Conservation (phyloP, 2,888 invertebrate genomes). For the Troilus luridus region DNA sequence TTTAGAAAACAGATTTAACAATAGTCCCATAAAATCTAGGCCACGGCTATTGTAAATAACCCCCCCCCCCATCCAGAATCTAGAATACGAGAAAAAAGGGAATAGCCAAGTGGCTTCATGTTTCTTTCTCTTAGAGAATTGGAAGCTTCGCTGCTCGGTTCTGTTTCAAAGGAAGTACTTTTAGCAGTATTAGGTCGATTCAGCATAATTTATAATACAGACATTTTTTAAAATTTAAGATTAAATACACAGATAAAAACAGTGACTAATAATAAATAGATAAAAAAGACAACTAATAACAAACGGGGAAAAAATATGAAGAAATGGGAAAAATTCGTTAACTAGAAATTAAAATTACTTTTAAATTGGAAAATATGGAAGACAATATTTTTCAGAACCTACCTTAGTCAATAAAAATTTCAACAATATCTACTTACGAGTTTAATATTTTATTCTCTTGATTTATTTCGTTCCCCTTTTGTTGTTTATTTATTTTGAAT, state of each 20-base stretch:
- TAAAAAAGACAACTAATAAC: no score
- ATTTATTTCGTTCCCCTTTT: no score
- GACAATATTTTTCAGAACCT: no score
- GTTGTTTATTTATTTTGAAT: no score
- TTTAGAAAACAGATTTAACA: background rate
- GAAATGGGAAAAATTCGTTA: no score
- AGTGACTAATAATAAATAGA: background rate
- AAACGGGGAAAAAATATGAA: background rate
- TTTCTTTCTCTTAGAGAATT: background rate
- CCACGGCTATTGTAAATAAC: background rate
- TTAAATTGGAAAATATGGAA: no score
- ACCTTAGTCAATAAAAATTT: no score
- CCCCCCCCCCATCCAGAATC: background rate
- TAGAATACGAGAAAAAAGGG: background rate
- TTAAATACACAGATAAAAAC: background rate
- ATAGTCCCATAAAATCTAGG: background rate
- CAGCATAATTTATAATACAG: background rate
- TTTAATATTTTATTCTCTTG: no score
- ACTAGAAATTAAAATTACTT: no score
- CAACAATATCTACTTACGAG: no score
- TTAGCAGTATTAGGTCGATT: background rate
- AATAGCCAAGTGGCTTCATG: constrained; percentile 7
- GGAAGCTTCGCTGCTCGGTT: background rate
- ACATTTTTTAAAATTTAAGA: background rate
- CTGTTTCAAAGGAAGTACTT: background rate